Base-by-base conservation (phyloP, 2,888 invertebrate genomes). In the Terebella lapidaria region DNA sequence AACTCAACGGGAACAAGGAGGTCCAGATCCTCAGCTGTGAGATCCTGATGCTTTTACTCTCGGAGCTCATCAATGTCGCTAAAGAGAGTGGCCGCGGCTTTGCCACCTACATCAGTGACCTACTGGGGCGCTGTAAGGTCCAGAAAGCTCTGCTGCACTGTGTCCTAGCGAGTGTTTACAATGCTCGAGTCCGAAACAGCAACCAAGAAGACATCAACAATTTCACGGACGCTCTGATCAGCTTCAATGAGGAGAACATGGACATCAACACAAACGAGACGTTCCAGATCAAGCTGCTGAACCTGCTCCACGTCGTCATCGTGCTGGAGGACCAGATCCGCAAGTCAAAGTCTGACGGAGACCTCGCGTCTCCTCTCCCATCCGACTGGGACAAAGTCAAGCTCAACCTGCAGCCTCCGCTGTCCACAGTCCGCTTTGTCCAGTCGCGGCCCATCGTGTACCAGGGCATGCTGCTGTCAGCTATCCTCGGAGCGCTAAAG, bases 121-220 rank as follows among this genome's bases (percentile, higher is more conserved):
- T 82, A 68, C 81, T 91, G 72, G 65, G 67, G 3, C 86, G 89
- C 65, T 89, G 90, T 72, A 91, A 91, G 80, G 84, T 92, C 54
- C 92, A 92, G 79, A 91, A 91, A 76, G 88, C 90, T 26, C 84
- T 90, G 53, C 83, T 92, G 54, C 91, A 91, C 76, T 89, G 90
- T 74, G 82, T 91, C 24, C 84, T 91, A 55, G 89, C 91, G 2
- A 88, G 88, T 22, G 89, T 91, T 1, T 83, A 87, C 71, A 85
- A 84, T 60, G 59, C 64, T 15, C 68, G 72, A 27, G 55, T 57
- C 46, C 72, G 67, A 45, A 59, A 63, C 3, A 56, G 54, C 20
- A 30, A 56, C 3, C 59, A 64, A 15, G 58, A 55, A 20, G 86
- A 87, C 3, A 86, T 89, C 69, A 88, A 89, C 0, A 87, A 87